Evolutionary conservation across 2,797 vertebrate species (phyloP), one percentile per base, ranked within the genome.

Genomic region (Macroramphosus scolopax): DNA sequence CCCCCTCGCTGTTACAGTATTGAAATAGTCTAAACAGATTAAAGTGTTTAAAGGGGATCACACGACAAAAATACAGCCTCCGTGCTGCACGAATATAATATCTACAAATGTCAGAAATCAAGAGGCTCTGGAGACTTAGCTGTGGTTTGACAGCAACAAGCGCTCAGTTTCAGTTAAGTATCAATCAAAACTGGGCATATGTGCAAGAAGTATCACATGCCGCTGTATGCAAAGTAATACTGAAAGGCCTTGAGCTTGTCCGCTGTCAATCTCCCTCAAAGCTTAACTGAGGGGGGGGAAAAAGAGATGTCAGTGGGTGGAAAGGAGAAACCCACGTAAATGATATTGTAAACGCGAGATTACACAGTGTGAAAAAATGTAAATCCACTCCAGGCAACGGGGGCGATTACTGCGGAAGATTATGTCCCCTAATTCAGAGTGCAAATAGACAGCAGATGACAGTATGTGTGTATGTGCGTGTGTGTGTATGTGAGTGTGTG

Each of bases 11-110:
- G 72, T 80, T 66, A 67, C 82, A 86, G 82, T 46, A 79, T 50
- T 76, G 85, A 78, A 72, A 72, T 78, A 84, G 86, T 87, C 80
- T 89, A 88, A 90, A 89, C 86, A 90, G 90, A 91, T 91, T 92
- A 82, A 86, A 84, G 75, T 84, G 87, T 89, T 22, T 89, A 89
- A 74, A 72, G 60, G 68, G 85, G 88, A 80, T 89, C 88, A 89
- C 83, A 81, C 87, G 66, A 75, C 70, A 82, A 80, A n/a, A 81
- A 82, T 78, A 67, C 73, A 66, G 63, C 55, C 66, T 77, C 71
- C 68, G 51, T 66, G 67, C 73, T 74, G 60, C 58, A 18, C 72
- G 81, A 89, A 88, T 83, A 87, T 84, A 80, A 88, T 86, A 88
- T 90, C 83, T 85, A 85, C 85, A 82, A 87, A 83, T 84, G 88